Base-by-base conservation (phyloP, 2,888 invertebrate species). In the Creontiades dilutus region DNA sequence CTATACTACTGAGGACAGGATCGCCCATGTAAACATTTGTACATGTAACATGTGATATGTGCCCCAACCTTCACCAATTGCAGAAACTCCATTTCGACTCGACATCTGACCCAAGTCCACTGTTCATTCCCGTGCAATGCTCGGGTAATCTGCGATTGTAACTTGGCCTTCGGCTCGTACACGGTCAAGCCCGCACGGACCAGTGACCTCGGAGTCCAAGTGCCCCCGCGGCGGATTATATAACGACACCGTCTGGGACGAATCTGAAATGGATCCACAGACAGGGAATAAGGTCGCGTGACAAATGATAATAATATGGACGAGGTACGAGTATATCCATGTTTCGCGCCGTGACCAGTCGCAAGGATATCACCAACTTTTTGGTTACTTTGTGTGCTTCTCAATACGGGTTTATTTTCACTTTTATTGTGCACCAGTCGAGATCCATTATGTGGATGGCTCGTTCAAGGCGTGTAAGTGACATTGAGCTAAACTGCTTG, bases 281-380 rank as follows among this genome's bases (percentile, higher is more conserved):
- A 61, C 61, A 61, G 61, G 19, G 61, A 61, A 61, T 61, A 61
- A 61, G 61, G 61, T 61, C 61, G 61, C 61, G 61, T 61, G 61
- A 61, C 61, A 61, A 61, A 61, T 61, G 61, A 61, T 61, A 61
- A 61, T 61, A 61, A 61, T 61, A 61, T 61, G 61, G 19, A 61
- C 19, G 61, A n/a, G 19, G n/a, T 61, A 16, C 16, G 16, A 4
- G 4, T 16, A 9, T 61, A 19, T 19, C 52, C 13, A 52, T 52
- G 16, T 52, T 61, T 61, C 61, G n/a, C n/a, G 61, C 61, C 61
- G 16, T 61, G 61, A 61, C 52, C 52, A 61, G n/a, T 61, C 19
- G 61, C 61, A 61, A 61, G 61, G 61, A 19, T 61, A 61, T 61
- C n/a, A 19, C 61, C 61, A 61, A n/a, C 19, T 61, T 61, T 61